A percentile compares a stretch with the other conserved stretches of the same genome.
Evolutionary conservation across 2,113 vertebrate species (phyloP).

Genomic region (Loxodonta africana): DNA sequence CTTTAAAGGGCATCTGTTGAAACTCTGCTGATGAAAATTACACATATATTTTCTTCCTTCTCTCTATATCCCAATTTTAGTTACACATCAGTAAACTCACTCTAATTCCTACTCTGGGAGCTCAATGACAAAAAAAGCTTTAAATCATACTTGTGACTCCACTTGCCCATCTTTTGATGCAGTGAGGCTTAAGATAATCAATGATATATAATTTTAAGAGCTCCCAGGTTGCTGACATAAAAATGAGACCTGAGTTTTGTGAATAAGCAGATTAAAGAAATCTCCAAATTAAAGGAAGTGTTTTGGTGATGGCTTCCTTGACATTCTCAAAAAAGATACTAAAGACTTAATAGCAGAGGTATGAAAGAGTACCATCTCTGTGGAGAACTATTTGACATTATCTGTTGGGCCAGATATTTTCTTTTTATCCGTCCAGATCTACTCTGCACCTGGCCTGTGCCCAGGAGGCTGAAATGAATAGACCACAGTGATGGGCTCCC

Average conservation of each 20-base stretch:
- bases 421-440: constrained; percentile 15
- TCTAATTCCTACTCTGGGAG: neutral
- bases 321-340: neutral
- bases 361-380: neutral
- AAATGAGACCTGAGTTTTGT: constrained; percentile 49
- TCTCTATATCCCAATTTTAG: neutral
- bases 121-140: constrained; percentile 11
- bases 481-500: neutral
- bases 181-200: neutral
- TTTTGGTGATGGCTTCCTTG: neutral
- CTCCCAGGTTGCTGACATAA: neutral
- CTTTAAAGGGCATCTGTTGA: neutral
- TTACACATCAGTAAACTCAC: neutral
- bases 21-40: constrained; percentile 23
- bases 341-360: neutral
- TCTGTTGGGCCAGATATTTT: neutral
- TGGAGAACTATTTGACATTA: neutral
- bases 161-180: neutral
- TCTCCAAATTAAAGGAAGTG: constrained; percentile 25
- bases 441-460: neutral
- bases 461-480: neutral
- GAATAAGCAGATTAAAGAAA: constrained; percentile 15
- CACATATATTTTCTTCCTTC: neutral
- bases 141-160: neutral
- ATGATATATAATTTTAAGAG: constrained; percentile 24